Conservation (phyloP, 2,797 vertebrate species). For the Chiroxiphia lanceolata region DNA sequence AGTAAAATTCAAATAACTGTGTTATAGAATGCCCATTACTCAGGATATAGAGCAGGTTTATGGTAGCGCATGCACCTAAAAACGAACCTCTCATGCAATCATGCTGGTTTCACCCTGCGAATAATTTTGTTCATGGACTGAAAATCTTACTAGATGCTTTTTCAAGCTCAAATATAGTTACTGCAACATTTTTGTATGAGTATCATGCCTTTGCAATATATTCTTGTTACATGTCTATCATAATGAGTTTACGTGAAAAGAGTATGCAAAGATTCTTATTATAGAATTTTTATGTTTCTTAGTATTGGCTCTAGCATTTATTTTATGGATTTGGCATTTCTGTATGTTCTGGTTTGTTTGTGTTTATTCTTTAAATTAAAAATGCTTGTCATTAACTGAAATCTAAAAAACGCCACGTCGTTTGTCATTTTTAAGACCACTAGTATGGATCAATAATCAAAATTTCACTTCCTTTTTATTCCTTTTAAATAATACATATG, state of each 20-base stretch:
- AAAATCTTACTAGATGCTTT: background rate
- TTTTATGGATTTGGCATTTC: slow-evolving; percentile 14
- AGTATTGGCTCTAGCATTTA: background rate
- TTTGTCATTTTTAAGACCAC: background rate
- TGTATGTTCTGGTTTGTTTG: background rate
- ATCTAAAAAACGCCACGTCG: background rate
- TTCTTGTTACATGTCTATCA: background rate
- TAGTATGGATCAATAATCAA: background rate
- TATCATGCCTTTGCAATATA: background rate
- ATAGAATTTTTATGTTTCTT: background rate
- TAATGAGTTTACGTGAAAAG: background rate
- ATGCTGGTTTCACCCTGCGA: background rate
- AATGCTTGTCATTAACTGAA: background rate
- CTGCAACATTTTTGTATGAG: background rate
- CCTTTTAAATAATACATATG: background rate
- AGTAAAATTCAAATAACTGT: slow-evolving; percentile 14
- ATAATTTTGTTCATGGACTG: background rate
- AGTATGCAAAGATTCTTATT: background rate
- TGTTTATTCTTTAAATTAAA: slow-evolving; percentile 5
- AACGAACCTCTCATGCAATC: background rate
- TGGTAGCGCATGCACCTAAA: background rate
- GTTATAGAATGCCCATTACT: background rate
- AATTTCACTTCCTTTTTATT: background rate
- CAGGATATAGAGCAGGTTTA: background rate
- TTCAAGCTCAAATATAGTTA: background rate